These are phyloP conservation scores for Acrocephalus kingi DNA, from an alignment of 2,113 vertebrate species.

Conservation along the genomic window DNA sequence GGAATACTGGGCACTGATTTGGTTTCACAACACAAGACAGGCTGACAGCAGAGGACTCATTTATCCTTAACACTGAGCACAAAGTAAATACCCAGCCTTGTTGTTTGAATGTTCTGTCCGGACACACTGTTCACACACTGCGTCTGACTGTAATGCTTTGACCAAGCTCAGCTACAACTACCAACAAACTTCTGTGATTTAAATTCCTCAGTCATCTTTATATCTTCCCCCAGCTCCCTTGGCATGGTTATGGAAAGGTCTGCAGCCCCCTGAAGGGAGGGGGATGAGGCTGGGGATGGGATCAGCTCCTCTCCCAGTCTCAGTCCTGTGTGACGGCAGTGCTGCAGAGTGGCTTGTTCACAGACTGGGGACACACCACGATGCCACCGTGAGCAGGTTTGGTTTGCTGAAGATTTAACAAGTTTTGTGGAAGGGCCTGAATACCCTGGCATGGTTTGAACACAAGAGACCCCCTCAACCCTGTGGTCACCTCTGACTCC, in stretches of 20 bases:
- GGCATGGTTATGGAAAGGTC: accelerated
- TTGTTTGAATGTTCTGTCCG: conserved; percentile 58
- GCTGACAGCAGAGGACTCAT: conserved; percentile 36
- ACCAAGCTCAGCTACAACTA: background rate
- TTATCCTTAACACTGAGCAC: conserved; percentile 40
- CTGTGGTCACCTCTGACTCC: no score
- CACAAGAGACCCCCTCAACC: background rate
- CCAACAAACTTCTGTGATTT: conserved; percentile 21
- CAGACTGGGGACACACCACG: accelerated
- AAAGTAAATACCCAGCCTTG: conserved; percentile 55
- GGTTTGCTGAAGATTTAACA: background rate
- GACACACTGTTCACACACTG: background rate
- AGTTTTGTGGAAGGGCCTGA: background rate
- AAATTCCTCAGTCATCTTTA: conserved; percentile 17
- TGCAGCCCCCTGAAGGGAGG: background rate
- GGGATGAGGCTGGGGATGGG: background rate
- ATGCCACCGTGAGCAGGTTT: accelerated
- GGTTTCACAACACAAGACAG: conserved; percentile 6
- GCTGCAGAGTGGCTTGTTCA: background rate
- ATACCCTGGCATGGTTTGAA: accelerated
- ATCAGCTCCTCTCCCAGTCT: background rate
- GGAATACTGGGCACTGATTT: background rate
- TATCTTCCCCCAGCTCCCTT: background rate
- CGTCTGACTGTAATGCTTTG: background rate
- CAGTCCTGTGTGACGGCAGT: background rate